Conservation (phyloP, 2,113 vertebrate species). For the Pteruthius melanotis region DNA sequence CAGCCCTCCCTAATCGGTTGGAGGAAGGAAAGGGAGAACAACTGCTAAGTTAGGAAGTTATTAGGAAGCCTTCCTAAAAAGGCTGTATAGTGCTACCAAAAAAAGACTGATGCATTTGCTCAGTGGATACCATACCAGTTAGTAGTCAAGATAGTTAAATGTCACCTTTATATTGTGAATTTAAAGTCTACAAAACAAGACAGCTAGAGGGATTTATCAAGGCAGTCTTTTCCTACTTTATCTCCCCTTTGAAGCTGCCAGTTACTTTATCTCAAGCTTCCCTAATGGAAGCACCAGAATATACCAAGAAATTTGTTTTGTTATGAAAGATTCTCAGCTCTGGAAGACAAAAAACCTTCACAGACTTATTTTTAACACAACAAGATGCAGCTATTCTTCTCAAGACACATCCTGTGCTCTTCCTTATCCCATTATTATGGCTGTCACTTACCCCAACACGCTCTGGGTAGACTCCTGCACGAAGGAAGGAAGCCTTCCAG, state of each 20-base stretch:
- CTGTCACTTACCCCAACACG: slow-evolving; percentile 82
- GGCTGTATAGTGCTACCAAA: neutral
- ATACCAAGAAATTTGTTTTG: neutral
- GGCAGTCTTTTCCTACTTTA: neutral
- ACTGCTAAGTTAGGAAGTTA: neutral
- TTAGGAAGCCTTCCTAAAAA: too few relatives aligned
- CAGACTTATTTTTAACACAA: neutral
- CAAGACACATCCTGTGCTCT: neutral
- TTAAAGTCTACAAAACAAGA: neutral
- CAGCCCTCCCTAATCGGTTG: neutral
- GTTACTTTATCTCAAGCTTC: neutral
- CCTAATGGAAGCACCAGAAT: neutral
- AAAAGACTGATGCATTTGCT: neutral
- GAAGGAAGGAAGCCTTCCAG: slow-evolving; percentile 97
- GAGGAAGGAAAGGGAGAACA: neutral
- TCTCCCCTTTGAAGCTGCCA: neutral
- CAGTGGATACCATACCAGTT: neutral
- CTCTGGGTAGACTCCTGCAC: slow-evolving; percentile 96
- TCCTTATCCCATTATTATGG: neutral
- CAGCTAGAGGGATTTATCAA: neutral
- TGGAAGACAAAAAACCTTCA: neutral
- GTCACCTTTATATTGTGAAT: neutral
- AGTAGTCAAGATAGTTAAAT: neutral
- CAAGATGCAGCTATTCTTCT: neutral
- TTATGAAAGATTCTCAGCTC: neutral